These are phyloP conservation scores for Paradisaea rubra DNA, from an alignment of 2,113 vertebrate species.

Conservation along the genomic window DNA sequence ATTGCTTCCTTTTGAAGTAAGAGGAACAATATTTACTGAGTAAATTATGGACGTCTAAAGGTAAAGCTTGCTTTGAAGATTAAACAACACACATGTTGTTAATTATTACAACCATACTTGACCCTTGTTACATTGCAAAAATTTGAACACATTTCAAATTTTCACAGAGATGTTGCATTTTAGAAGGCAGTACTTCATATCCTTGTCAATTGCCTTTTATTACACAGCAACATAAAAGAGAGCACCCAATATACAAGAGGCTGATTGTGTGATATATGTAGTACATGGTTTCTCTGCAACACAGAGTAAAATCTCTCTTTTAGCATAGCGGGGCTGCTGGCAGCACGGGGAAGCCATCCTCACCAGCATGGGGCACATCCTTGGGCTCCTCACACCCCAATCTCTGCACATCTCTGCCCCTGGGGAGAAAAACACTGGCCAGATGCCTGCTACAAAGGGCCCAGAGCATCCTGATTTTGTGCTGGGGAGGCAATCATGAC, in stretches of 20 bases:
- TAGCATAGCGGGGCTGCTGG: neutral
- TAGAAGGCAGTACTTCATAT: neutral
- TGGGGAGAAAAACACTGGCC: neutral
- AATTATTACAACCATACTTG: neutral
- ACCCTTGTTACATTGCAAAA: neutral
- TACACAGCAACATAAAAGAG: neutral
- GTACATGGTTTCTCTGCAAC: neutral
- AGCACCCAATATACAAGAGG: neutral
- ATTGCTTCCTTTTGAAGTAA: conserved; percentile 57
- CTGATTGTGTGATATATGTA: neutral
- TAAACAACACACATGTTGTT: conserved; percentile 41
- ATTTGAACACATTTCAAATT: neutral
- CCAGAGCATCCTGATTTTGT: neutral
- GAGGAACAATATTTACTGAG: conserved; percentile 43
- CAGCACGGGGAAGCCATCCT: neutral
- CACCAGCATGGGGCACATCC: neutral
- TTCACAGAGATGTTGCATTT: neutral
- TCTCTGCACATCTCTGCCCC: neutral
- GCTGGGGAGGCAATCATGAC: rapidly evolving
- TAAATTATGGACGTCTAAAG: conserved; percentile 46
- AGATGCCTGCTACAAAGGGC: neutral
- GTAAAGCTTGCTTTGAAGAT: conserved; percentile 63
- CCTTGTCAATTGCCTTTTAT: neutral
- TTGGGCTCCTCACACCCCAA: neutral
- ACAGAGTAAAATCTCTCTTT: neutral